Evolutionary conservation across 1,140 invertebrate genomes (phyloP), one percentile per base, ranked within the genome.

Genomic region (Plectus sambesii): DNA sequence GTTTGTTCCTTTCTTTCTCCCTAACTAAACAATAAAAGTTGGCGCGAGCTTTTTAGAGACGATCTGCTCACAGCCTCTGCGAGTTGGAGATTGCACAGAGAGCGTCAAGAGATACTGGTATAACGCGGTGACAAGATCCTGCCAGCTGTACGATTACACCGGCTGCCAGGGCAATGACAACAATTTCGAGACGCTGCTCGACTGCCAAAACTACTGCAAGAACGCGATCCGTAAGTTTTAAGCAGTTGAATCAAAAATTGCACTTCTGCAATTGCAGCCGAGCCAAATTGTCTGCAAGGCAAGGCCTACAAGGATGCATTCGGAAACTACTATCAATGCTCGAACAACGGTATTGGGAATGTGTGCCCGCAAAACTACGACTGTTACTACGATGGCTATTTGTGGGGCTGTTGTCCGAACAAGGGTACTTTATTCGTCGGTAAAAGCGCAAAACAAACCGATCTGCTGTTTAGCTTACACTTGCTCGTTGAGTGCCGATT

Each of bases 131-230:
- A 55, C 54, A 2, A 45, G 47, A 19, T 42, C 44, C n/a, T 56
- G 54, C 30, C 44, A 55, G 38, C 54, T 56, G 43, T 56, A 55
- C 38, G 53, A 56, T 19, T 56, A 56, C 33, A 56, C 54, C 2
- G 54, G 52, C 29, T 55, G 51, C 43, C 53, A 55, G 33, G 53
- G 54, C 23, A 56, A 56, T 23, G 54, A 56, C 30, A 56, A 56
- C 53, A 56, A 56, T 19, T 56, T 56, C 41, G 53, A 56, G 3
- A 36, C 51, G 22, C 45, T 54, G 8, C 15, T 54, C 12, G 52
- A 54, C 33, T 54, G 52, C 37, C 52, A 54, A 23, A 42, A 33
- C 6, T 54, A 46, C 52, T 54, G 52, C 33, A 54, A 54, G 33
- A 54, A 54, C 24, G 50, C 52, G 5, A 51, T 54, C 30, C 52